Evolutionary conservation across 2,797 vertebrate species (phyloP), one percentile per base, ranked within the genome.

Genomic region (Rhinella marina): DNA sequence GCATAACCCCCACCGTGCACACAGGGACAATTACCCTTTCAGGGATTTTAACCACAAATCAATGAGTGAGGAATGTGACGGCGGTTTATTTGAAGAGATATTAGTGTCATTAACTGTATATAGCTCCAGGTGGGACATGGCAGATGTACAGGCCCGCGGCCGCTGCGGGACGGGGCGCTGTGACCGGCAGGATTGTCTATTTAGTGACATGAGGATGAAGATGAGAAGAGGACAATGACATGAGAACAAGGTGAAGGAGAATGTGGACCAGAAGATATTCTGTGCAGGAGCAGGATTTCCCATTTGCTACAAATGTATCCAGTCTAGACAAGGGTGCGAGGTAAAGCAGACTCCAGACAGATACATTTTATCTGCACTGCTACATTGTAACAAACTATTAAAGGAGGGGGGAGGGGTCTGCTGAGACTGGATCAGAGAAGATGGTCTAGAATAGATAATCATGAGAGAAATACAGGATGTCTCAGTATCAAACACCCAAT

Each of bases 1-100:
- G 7, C 62, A 19, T n/a, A 9, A 19, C 10, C 72, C 19, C 72
- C 25, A 27, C 2, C 11, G 27, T 32, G 8, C 3, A 72, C 29
- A 41, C 25, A 56, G 57, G 56, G 54, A 80, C 54, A 80, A 80
- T 59, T 59, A 61, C 57, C 25, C 64, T 21, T 10, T n/a, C 23
- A 68, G 48, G 27, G 21, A 82, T 29, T 82, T 68, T 52, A 54
- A 54, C 50, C 81, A 54, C 62, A 82, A 54, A 56, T 32, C 13
- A 29, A 68, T 1, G 2, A 70, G 50, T 0, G 14, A 54, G 21
- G 64, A 70, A 82, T 56, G 41, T 70, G 16, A 29, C 50, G n/a
- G 62, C 62, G n/a, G 81, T 82, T 82, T 68, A 68, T 56, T 54
- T 82, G 81, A 82, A 70, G 64, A 68, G 50, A 56, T 70, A 56